Base-by-base conservation (phyloP, 2,888 invertebrate genomes). In the Aricia artaxerxes region DNA sequence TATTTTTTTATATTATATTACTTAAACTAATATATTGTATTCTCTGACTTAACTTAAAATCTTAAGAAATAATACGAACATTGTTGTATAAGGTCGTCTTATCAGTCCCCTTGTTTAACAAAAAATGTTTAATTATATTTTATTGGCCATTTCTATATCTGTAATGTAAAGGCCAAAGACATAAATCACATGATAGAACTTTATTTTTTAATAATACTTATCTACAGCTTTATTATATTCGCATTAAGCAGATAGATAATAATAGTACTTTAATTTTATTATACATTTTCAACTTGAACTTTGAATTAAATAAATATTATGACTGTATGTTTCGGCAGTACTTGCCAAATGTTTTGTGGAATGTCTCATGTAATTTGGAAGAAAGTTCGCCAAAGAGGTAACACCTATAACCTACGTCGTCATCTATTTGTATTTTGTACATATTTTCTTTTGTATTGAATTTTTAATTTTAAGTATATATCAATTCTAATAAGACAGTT, bases 51-150 rank as follows among this genome's bases (percentile, higher is more conserved):
- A 5, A 31, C 31, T 4, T 57, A 4, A 31, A 31, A 11, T 64
- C 64, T 11, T 24, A 11, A 31, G 9, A 24, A 38, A 49, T 53
- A 75, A 75, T 75, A 75, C 1, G 31, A 49, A 11, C 49, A 75
- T 31, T 75, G 75, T 75, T 75, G 73, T 49, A n/a, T 75, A n/a
- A 75, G 75, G 53, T 75, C 75, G 16, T 5, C 7, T 75, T 75
- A 75, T 75, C 75, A 49, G 13, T 31, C 13, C 11, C 24, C n/a
- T 38, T 9, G n/a, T 9, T 24, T 75, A 31, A 53, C 44, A 53
- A 75, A 73, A 73, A 24, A 9, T 44, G 64, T 73, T 44, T 73
- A n/a, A 75, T 75, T 75, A 75, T 53, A 75, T 49, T 75, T 49
- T 49, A 75, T 49, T 53, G 75, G 49, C 13, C 24, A 75, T 75